These are phyloP conservation scores for Chionoecetes opilio DNA, from an alignment of 1,140 invertebrate species.

Conservation along the genomic window DNA sequence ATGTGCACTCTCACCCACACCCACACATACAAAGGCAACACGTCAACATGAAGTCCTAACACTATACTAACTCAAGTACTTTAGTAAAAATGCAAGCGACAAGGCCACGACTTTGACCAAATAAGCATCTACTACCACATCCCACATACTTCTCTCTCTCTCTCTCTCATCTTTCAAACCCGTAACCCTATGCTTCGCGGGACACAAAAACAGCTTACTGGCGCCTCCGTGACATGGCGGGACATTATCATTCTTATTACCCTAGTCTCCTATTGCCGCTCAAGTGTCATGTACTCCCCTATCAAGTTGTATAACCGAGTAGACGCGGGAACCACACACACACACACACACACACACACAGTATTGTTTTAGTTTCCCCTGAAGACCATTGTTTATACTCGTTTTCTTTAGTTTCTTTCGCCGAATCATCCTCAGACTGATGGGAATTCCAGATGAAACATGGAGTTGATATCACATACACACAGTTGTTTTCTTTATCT, in stretches of 20 bases:
- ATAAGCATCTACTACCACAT: not conserved
- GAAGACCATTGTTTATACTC: not conserved
- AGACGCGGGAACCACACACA: not conserved
- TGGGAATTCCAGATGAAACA: not conserved
- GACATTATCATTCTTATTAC: not conserved
- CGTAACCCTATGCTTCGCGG: not conserved
- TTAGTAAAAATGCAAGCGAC: not conserved
- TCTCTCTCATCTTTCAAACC: not conserved
- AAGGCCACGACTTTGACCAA: not conserved
- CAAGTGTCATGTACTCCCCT: not conserved
- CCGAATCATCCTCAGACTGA: not conserved
- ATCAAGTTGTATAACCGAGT: not conserved
- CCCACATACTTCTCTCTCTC: conserved; percentile 25
- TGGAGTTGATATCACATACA: not conserved
- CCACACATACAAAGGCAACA: not conserved
- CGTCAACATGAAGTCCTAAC: not conserved
- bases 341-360: not conserved
- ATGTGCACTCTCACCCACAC: not conserved
- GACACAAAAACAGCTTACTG: not conserved
- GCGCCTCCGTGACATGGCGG: not conserved
- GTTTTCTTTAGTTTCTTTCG: not conserved
- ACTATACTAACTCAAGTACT: not conserved
- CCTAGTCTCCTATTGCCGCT: not conserved
- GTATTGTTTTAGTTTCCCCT: not conserved
- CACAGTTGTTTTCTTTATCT: not conserved